Base-by-base conservation (phyloP, 2,888 invertebrate species). In the Tethea ocularis region DNA sequence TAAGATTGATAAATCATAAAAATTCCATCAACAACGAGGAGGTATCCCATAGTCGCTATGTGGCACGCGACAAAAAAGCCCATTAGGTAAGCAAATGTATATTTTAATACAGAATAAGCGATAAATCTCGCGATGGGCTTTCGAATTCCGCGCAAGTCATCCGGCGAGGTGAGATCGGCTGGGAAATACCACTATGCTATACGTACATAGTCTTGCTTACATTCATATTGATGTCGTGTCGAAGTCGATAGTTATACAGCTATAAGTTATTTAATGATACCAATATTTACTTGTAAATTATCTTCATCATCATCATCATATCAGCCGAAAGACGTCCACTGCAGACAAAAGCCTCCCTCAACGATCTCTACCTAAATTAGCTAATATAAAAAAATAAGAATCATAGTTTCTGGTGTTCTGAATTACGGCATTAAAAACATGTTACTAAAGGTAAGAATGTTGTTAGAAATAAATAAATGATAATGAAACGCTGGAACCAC, bases 51-150 rank as follows among this genome's bases (percentile, higher is more conserved):
- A 78, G 80, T 77, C 68, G 82, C 81, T 84, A 81, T 85, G 83
- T 87, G 87, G 86, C 88, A 90, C 90, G 88, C 83, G 90, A 88
- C 89, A 89, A 91, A 91, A 91, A 91, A 89, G 81, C 80, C 85
- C 89, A 91, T 91, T 91, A 89, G 82, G 83, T 85, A 91, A 87
- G 88, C 88, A 89, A 90, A 89, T 89, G 89, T 90, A 89, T 91
- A 91, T 91, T 89, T 91, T 88, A 91, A 91, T 89, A 87, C 86
- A 89, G 89, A 91, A 91, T 90, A 89, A 88, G 89, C 91, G 86
- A 93, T 92, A 91, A 92, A 93, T 93, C 91, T 91, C 86, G 84
- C 83, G 85, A 88, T 91, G 92, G 89, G 92, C 92, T 93, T 93
- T 92, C 92, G 88, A 93, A 93, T 92, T 91, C 92, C 92, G 86